Evolutionary conservation across 1,140 invertebrate genomes (phyloP).

Genomic region (Dendroctonus valens): DNA sequence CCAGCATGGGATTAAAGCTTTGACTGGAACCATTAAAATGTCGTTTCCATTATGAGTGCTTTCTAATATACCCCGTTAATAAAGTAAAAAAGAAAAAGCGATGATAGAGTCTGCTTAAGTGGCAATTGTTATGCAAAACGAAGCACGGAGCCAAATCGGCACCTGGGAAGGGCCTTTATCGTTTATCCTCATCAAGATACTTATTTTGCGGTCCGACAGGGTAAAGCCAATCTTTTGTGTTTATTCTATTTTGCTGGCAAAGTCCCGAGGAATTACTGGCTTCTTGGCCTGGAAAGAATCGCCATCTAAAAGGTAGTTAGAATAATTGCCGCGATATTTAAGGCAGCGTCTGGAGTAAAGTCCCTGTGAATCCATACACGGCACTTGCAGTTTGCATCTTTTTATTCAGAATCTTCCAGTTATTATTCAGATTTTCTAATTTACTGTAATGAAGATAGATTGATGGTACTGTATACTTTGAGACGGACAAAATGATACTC

Average conservation of each 20-base stretch:
- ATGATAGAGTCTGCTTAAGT: constrained; percentile 48
- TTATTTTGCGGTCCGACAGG: constrained; percentile 44
- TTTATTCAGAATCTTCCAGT: neutral
- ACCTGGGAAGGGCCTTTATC: constrained; percentile 47
- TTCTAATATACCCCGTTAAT: constrained; percentile 50
- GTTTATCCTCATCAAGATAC: constrained; percentile 50
- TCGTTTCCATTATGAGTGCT: constrained; percentile 47
- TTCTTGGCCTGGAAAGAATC: constrained; percentile 50
- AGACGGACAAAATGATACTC: too few species aligned
- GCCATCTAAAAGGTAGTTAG: constrained; percentile 51
- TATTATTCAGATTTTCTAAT: neutral
- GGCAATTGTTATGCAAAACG: constrained; percentile 52
- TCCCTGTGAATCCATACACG: constrained; percentile 18
- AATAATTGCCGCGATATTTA: constrained; percentile 51
- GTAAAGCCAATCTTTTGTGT: constrained; percentile 50
- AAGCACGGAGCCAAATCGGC: constrained; percentile 46
- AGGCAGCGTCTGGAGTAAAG: constrained; percentile 45
- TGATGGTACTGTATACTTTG: too few species aligned
- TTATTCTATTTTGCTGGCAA: constrained; percentile 47
- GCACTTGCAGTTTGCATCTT: constrained; percentile 9
- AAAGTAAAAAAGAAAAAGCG: constrained; percentile 48
- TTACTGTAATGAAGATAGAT: neutral
- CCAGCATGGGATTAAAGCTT: constrained; percentile 25
- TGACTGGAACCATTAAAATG: constrained; percentile 34
- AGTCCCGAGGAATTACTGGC: constrained; percentile 43